A percentile compares a stretch with the other conserved stretches of the same genome.
phyloP scores from a whole-genome alignment of 2,888 invertebrate genomes.

The Frankliniella fusca region DNA sequence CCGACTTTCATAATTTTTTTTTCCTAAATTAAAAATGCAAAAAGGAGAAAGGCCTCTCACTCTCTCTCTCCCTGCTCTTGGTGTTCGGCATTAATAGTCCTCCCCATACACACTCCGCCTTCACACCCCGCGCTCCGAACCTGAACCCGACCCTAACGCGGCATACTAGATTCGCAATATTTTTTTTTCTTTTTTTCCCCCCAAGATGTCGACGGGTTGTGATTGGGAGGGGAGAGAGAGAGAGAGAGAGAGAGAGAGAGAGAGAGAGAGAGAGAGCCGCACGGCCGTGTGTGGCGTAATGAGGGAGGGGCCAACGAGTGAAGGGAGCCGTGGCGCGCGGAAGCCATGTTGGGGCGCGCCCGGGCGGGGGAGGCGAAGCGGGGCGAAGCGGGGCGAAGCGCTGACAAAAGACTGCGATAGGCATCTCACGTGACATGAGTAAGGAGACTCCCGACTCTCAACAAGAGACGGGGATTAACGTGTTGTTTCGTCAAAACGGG shows the following conservation, averaged over 20 bases:
- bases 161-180: neutral
- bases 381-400: neutral
- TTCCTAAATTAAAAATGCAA: neutral
- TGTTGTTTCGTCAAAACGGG: no score
- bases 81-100: neutral
- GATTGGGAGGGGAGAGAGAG: neutral
- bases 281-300: no score
- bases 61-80: neutral
- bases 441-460: neutral
- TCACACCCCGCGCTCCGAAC: neutral
- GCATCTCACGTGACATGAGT: neutral
- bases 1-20: neutral
- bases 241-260: no score
- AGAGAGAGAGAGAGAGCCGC: neutral
- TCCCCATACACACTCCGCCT: neutral
- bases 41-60: neutral
- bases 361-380: neutral
- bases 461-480: no score
- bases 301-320: no score
- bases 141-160: neutral
- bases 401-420: constrained; percentile 8
- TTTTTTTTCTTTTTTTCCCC: neutral
- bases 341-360: no score
- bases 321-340: no score
- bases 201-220: neutral